Conservation (phyloP, 1,140 invertebrate genomes). For the Ceratosolen solmsi region DNA sequence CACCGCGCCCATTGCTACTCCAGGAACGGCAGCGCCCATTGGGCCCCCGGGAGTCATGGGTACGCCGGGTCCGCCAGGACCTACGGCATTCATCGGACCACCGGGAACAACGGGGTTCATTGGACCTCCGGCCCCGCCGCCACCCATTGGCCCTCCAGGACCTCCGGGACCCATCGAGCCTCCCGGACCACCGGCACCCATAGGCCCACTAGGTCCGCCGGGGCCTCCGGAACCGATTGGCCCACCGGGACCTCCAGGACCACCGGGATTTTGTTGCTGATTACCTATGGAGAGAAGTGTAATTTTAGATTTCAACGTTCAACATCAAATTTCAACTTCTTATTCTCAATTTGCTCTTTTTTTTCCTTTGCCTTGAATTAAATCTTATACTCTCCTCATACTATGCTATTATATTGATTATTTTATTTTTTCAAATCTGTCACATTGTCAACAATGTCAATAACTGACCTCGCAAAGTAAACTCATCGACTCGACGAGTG, state of each 20-base stretch:
- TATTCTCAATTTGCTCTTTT: too few relatives aligned
- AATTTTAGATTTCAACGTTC: too few relatives aligned
- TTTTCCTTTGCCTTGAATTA: too few relatives aligned
- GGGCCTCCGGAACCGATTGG: conserved; percentile 39
- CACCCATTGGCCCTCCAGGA: conserved; percentile 53
- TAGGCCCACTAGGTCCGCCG: conserved; percentile 19
- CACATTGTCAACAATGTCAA: too few relatives aligned
- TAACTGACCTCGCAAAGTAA: too few relatives aligned
- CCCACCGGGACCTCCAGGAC: conserved; percentile 37
- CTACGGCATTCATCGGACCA: conserved; percentile 1
- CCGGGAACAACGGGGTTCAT: conserved; percentile 19
- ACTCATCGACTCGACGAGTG: too few relatives aligned
- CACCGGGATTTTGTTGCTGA: conserved; percentile 42
- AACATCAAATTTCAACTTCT: too few relatives aligned
- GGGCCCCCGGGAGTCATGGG: conserved; percentile 52
- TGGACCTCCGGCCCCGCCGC: conserved; percentile 51
- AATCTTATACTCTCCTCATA: too few relatives aligned
- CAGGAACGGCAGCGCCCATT: conserved; percentile 35
- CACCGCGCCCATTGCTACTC: conserved; percentile 45
- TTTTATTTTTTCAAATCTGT: too few relatives aligned
- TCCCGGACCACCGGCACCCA: neutral
- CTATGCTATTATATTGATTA: too few relatives aligned
- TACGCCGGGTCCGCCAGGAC: conserved; percentile 16
- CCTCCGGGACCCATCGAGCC: conserved; percentile 53
- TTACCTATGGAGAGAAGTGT: conserved; percentile 24